Evolutionary conservation across 2,113 vertebrate species (phyloP).

Genomic region (Scytalopus superciliaris): DNA sequence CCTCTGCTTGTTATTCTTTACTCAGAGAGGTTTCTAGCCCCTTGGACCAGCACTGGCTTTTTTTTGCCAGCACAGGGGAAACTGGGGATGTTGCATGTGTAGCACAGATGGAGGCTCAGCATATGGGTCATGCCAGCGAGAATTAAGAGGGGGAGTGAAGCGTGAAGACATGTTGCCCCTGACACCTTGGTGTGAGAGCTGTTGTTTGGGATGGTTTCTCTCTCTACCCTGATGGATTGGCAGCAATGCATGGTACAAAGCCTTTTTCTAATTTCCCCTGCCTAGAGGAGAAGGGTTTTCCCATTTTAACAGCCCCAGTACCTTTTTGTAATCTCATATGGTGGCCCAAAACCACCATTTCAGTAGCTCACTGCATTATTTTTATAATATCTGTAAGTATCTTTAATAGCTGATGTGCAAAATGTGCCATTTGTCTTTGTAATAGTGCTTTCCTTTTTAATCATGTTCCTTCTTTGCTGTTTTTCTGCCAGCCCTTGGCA

Average conservation of each 20-base stretch:
- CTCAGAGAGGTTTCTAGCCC: background rate
- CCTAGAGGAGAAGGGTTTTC: background rate
- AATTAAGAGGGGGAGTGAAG: background rate
- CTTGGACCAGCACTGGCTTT: background rate
- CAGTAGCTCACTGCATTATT: background rate
- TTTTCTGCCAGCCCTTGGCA: constrained; percentile 56
- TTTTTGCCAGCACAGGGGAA: rapidly evolving
- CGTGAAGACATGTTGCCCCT: background rate
- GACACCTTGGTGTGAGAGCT: background rate
- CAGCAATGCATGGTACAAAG: background rate
- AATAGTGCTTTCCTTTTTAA: constrained; percentile 55
- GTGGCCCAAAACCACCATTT: background rate
- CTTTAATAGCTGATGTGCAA: constrained; percentile 7
- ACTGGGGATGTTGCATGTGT: rapidly evolving
- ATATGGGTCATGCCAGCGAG: background rate
- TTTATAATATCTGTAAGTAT: constrained; percentile 1
- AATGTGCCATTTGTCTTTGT: constrained; percentile 51
- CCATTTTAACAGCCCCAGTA: background rate
- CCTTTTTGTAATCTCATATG: background rate
- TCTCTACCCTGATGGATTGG: background rate
- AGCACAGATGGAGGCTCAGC: background rate
- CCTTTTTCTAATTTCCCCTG: background rate
- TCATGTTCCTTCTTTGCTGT: constrained; percentile 43
- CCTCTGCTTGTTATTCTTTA: background rate
- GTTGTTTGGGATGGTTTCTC: background rate